Base-by-base conservation (phyloP, 1,140 invertebrate genomes). In the Drosophila virilis region DNA sequence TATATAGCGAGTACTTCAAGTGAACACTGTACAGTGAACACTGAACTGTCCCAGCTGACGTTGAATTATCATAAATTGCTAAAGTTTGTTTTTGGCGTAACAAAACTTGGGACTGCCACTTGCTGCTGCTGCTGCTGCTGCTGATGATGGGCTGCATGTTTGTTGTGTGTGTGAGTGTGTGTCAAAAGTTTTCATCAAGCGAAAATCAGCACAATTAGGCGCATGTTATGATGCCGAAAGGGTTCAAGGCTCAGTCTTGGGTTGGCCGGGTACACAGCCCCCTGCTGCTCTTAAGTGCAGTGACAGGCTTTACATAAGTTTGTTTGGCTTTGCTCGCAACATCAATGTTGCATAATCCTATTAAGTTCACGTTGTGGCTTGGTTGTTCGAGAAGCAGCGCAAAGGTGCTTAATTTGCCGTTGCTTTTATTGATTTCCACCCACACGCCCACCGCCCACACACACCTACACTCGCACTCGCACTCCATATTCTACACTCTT, bases 51-150 rank as follows among this genome's bases (percentile, higher is more conserved):
- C 85, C 85, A 90, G 85, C 85, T 90, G 85, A 90, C 85, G 85
- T 90, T 79, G 85, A 90, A 90, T 90, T 90, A 90, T 90, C 85
- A 90, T 90, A 90, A 90, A 90, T 90, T 90, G 81, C 75, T 83
- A 69, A 90, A 90, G 85, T 90, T 90, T 90, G 85, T 90, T 90
- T 85, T 90, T 82, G 79, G 81, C 80, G 79, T 78, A 89, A 88
- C 84, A 88, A 89, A 88, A 84, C 84, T 89, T 78, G 72, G 82
- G 54, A 52, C 55, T 72, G 75, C 69, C 74, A 61, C 62, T 71
- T 72, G 62, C 66, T 69, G 64, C 67, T 32, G 42, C 74, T 58
- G 55, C 32, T 69, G 60, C 40, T 50, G 38, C 38, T 40, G 38
- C 7, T 50, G 57, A 57, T 50, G 57, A 57, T 71, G 57, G 61